A percentile compares a stretch with the other conserved stretches of the same genome.
phyloP scores from a whole-genome alignment of 2,888 invertebrate genomes.

The Argyresthia albistria region DNA sequence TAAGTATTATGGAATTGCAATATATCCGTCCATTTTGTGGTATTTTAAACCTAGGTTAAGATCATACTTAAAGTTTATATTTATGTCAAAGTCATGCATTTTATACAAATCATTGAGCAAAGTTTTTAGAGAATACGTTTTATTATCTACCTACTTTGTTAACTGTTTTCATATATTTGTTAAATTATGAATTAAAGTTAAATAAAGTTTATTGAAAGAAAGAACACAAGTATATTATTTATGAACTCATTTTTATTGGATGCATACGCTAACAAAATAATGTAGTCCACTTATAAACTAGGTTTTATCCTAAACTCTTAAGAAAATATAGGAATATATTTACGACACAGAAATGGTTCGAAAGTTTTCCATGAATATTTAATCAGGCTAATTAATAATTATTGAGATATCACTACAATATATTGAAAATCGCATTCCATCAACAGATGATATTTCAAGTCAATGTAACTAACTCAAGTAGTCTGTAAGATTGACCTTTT shows the following conservation, averaged over 20 bases:
- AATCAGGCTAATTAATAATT: no score
- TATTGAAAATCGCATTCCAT: no score
- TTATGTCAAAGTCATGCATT: background rate
- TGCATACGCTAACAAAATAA: slow-evolving; percentile 48
- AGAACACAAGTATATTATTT: slow-evolving; percentile 8
- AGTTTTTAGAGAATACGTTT: no score
- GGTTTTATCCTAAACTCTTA: slow-evolving; percentile 33
- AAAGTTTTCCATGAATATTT: no score
- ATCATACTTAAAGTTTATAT: no score
- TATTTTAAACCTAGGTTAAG: background rate
- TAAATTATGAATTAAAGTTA: background rate
- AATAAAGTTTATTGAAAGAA: background rate
- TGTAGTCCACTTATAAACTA: slow-evolving; percentile 17
- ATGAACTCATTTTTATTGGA: slow-evolving; percentile 32
- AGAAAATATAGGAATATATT: slow-evolving; percentile 62
- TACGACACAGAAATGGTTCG: no score
- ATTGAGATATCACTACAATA: no score
- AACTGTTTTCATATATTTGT: no score
- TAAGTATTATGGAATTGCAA: background rate
- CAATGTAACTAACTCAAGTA: no score
- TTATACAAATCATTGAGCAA: background rate
- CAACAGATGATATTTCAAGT: no score
- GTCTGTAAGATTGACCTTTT: no score
- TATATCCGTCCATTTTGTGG: background rate
- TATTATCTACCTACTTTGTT: no score